A percentile compares a stretch with the other conserved stretches of the same genome.
phyloP scores from a whole-genome alignment of 1,140 invertebrate genomes.

The Geopemphigus sp. region DNA sequence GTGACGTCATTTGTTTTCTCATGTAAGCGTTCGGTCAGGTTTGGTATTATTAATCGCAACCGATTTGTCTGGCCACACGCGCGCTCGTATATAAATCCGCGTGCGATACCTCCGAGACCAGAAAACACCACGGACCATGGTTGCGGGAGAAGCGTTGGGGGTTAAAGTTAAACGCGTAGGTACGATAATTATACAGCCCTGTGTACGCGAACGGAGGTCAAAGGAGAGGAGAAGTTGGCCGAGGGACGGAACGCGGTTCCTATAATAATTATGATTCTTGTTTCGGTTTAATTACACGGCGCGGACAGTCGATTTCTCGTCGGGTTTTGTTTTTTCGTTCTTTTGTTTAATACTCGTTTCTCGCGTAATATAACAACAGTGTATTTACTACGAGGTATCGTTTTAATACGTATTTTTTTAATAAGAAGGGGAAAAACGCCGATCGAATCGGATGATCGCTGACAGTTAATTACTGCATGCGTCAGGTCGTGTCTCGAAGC shows the following conservation, averaged over 20 bases:
- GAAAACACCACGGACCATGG: not conserved
- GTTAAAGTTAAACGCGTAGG: not conserved
- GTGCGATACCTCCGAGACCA: constrained; percentile 26
- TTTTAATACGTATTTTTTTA: not conserved
- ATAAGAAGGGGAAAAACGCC: constrained; percentile 7
- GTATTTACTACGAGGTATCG: too few species aligned
- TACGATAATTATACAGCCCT: not conserved
- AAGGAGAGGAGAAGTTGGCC: not conserved
- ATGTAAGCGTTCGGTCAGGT: not conserved
- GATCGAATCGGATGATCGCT: constrained; percentile 42
- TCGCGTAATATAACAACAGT: too few species aligned
- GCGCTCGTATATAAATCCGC: not conserved
- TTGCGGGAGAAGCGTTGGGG: not conserved
- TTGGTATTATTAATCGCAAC: constrained; percentile 24
- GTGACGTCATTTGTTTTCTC: not conserved
- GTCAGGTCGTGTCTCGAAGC: constrained; percentile 29
- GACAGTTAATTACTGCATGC: constrained; percentile 45
- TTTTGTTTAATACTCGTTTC: too few species aligned
- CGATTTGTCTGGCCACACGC: constrained; percentile 16
- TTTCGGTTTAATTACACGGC: constrained; percentile 34
- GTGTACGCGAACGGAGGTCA: not conserved
- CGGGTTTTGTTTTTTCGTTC: not conserved
- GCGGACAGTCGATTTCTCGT: constrained; percentile 32
- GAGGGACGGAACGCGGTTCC: not conserved
- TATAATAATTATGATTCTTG: constrained; percentile 14